Evolutionary conservation across 2,797 vertebrate genomes (phyloP).

Genomic region (Poecilia wingei): DNA sequence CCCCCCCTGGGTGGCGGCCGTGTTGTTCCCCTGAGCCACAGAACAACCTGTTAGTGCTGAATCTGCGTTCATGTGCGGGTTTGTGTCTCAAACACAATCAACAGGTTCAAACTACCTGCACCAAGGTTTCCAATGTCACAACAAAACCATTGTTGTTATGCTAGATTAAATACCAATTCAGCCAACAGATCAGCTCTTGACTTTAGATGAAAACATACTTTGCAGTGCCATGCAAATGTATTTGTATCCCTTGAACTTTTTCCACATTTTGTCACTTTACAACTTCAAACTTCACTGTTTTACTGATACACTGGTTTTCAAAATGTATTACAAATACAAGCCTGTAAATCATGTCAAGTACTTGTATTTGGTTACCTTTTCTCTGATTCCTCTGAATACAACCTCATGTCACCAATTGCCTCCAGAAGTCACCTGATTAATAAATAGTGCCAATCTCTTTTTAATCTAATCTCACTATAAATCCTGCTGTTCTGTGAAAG

Average conservation of each 20-base stretch:
- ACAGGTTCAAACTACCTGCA: constrained; percentile 54
- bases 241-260: background rate
- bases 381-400: background rate
- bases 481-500: background rate
- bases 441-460: no score
- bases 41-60: constrained; percentile 71
- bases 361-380: background rate
- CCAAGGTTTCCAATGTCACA: background rate
- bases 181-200: background rate
- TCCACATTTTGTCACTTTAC: background rate
- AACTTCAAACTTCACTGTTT: background rate
- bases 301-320: background rate
- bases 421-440: background rate
- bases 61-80: constrained; percentile 29
- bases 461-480: background rate
- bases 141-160: background rate
- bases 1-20: constrained; percentile 27
- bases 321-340: background rate
- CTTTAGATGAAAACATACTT: background rate
- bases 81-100: constrained; percentile 44
- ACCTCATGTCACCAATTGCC: background rate
- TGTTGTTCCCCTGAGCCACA: constrained; percentile 50
- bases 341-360: background rate
- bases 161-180: background rate
- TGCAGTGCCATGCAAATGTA: background rate